Base-by-base conservation (phyloP, 2,797 vertebrate genomes). In the Anomalospiza imberbis region DNA sequence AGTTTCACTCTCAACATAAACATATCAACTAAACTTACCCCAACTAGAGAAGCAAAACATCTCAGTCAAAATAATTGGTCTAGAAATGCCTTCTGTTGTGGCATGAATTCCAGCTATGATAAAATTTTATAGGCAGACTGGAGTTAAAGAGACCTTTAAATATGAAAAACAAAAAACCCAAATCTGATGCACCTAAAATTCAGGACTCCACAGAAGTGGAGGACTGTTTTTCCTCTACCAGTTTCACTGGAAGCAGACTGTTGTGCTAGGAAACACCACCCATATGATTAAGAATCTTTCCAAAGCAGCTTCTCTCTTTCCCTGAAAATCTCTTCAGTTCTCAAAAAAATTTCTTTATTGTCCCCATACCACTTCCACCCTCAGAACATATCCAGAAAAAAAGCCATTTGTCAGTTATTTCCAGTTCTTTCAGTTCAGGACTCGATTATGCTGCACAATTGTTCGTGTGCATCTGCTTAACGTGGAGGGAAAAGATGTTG, bases 331-430 rank as follows among this genome's bases (percentile, higher is more conserved):
- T 12, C 19, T 29, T 29, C 9, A 19, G 54, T 68, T 63, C 18
- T n/a, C 3, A 2, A 38, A 55, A 83, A 79, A 54, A 65, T 13
- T 54, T 42, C 58, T 86, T 80, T 75, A 38, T 75, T 66, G 22
- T 48, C 26, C 50, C 29, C 18, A 55, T 8, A 40, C 25, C 31
- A 19, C 60, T 74, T 80, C 17, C 84, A 73, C 48, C 57, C 71
- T 88, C 67, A 79, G 67, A 84, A 85, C 0, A 1, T 36, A 81
- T 7, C 34, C 70, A 61, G 50, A 81, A 79, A 45, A 91, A 91
- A 82, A 60, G 62, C 16, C 61, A 32, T 93, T 88, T 94, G 72
- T 62, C 63, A 92, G 89, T 70, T 88, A 81, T 73, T 73, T 86
- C 76, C 79, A 67, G 48, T 36, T 74, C 73, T 73, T 79, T 47